Evolutionary conservation across 2,888 invertebrate genomes (phyloP).

Genomic region (Drosophila mimica): DNA sequence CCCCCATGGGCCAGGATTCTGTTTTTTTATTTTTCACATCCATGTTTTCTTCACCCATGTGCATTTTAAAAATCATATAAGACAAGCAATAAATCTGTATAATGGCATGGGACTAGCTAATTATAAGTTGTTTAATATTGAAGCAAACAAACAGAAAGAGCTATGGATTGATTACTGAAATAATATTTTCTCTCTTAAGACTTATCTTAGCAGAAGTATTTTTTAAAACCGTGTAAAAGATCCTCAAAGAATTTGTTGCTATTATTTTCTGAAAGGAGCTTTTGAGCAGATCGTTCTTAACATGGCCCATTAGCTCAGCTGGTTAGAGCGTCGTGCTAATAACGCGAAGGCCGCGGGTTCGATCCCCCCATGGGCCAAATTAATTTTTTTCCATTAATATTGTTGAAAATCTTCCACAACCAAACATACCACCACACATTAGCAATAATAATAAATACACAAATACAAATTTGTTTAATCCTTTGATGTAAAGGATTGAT

Average conservation of each 20-base stretch:
- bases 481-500: not conserved
- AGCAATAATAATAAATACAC: no score
- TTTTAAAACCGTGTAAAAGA: not conserved
- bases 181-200: not conserved
- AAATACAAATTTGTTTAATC: rapidly evolving
- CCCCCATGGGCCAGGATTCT: constrained; percentile 82
- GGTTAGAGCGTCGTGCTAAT: constrained; percentile 86
- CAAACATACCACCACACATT: no score
- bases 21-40: not conserved
- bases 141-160: not conserved
- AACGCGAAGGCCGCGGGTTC: constrained; percentile 85
- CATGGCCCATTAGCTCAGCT: constrained; percentile 85
- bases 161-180: not conserved
- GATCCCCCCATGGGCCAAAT: constrained; percentile 65
- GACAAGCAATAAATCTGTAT: not conserved
- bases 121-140: not conserved
- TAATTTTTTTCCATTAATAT: not conserved
- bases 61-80: not conserved
- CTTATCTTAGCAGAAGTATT: not conserved
- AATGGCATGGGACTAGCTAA: not conserved
- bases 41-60: not conserved
- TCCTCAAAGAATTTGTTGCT: not conserved
- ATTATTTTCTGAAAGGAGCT: not conserved
- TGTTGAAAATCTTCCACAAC: not conserved
- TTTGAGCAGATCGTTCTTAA: rapidly evolving